These are phyloP conservation scores for Gorsachius magnificus DNA, from an alignment of 2,797 vertebrate genomes.

Conservation along the genomic window DNA sequence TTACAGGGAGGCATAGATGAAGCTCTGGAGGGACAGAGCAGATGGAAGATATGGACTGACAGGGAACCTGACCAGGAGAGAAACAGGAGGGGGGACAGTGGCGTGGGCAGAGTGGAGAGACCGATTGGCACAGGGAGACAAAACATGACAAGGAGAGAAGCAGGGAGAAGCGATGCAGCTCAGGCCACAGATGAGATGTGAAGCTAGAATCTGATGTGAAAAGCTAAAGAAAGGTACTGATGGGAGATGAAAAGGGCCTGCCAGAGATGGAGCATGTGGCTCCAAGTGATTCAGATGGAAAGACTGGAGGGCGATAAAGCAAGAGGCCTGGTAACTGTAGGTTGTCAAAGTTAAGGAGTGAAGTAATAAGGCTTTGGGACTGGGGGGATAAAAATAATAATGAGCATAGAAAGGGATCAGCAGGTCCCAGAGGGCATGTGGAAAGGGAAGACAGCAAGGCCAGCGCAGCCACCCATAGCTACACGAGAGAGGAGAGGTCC, in stretches of 20 bases:
- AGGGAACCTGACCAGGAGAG: background rate
- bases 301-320: background rate
- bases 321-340: background rate
- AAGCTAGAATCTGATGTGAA: background rate
- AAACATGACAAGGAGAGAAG: background rate
- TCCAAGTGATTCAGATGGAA: background rate
- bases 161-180: background rate
- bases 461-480: fast-evolving
- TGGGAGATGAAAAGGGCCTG: background rate
- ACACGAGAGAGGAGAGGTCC: background rate
- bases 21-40: background rate
- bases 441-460: background rate
- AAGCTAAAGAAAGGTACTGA: background rate
- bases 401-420: background rate
- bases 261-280: background rate
- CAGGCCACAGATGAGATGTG: background rate
- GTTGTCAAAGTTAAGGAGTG: background rate
- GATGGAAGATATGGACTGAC: background rate
- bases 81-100: background rate
- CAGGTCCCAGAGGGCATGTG: background rate
- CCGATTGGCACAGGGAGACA: fast-evolving
- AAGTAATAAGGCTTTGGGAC: background rate
- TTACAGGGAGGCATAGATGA: background rate
- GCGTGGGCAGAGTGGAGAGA: background rate
- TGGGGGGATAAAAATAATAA: background rate